Conservation (phyloP, 2,888 invertebrate genomes). For the Alloscopus bannaensis region DNA sequence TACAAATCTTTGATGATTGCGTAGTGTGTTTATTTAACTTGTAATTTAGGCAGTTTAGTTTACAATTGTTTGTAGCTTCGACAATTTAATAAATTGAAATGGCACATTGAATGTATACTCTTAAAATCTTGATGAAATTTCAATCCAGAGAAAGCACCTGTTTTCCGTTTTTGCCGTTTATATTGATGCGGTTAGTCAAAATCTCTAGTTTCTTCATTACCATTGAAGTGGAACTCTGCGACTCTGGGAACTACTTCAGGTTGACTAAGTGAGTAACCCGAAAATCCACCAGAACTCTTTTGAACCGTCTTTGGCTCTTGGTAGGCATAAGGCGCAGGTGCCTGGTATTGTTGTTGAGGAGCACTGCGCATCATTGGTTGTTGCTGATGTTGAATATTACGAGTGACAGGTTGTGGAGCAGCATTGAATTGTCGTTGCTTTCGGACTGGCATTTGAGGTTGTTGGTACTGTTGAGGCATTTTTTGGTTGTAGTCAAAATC, state of each 20-base stretch:
- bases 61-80: too few relatives aligned
- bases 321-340: background rate
- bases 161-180: too few relatives aligned
- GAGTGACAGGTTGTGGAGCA: background rate
- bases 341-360: slow-evolving; percentile 14
- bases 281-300: slow-evolving; percentile 10
- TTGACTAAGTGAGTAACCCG: slow-evolving; percentile 47
- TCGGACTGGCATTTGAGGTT: background rate
- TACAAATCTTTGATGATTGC: too few relatives aligned
- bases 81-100: too few relatives aligned
- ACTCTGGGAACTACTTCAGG: slow-evolving; percentile 60
- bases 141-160: too few relatives aligned
- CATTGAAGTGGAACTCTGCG: slow-evolving; percentile 54
- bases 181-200: too few relatives aligned
- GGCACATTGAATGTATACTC: too few relatives aligned
- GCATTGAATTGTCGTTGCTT: background rate
- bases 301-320: slow-evolving; percentile 25
- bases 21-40: background rate
- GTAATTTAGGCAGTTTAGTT: background rate
- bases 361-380: background rate
- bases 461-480: background rate
- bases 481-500: background rate
- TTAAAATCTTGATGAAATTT: too few relatives aligned
- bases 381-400: slow-evolving; percentile 7
- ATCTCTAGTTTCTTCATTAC: too few relatives aligned